A percentile compares a stretch with the other conserved stretches of the same genome.
Evolutionary conservation across 1,140 invertebrate genomes (phyloP).

Genomic region (Pseudomyrmex cubaensis): DNA sequence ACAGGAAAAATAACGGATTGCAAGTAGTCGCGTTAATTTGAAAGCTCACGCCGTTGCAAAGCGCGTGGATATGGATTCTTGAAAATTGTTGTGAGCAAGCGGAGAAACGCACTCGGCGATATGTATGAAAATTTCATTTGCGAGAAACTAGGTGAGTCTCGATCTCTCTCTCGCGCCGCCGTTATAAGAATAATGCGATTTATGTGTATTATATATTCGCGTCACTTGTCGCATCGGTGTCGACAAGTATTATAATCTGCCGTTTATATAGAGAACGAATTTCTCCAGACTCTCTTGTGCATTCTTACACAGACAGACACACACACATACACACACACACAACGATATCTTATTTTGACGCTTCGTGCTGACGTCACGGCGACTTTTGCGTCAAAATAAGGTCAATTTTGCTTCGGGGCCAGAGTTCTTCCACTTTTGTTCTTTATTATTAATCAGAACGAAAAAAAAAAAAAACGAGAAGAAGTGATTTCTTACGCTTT

Average conservation of each 20-base stretch:
- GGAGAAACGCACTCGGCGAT: not conserved
- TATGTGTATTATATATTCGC: not conserved
- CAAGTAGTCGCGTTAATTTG: conserved; percentile 44
- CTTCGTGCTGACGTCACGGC: conserved; percentile 14
- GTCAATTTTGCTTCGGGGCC: conserved; percentile 20
- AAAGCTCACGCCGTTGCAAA: conserved; percentile 15
- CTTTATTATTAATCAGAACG: conserved; percentile 27
- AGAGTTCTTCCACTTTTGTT: not conserved
- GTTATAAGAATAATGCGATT: conserved; percentile 37
- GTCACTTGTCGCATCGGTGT: conserved; percentile 25
- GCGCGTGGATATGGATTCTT: conserved; percentile 9
- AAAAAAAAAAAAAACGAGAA: too few species aligned
- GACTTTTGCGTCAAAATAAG: conserved; percentile 1
- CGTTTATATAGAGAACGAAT: not conserved
- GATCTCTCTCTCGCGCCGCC: not conserved
- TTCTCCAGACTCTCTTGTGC: not conserved
- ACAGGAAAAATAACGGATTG: not conserved
- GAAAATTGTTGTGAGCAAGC: not conserved
- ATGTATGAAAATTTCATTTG: conserved; percentile 47
- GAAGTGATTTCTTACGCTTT: conserved; percentile 7
- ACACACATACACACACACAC: not conserved
- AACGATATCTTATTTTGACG: not conserved
- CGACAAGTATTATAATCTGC: conserved; percentile 9
- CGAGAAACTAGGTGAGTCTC: conserved; percentile 14
- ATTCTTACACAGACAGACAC: not conserved